phyloP scores from a whole-genome alignment of 2,113 vertebrate species.

The Zosterops pallidus region DNA sequence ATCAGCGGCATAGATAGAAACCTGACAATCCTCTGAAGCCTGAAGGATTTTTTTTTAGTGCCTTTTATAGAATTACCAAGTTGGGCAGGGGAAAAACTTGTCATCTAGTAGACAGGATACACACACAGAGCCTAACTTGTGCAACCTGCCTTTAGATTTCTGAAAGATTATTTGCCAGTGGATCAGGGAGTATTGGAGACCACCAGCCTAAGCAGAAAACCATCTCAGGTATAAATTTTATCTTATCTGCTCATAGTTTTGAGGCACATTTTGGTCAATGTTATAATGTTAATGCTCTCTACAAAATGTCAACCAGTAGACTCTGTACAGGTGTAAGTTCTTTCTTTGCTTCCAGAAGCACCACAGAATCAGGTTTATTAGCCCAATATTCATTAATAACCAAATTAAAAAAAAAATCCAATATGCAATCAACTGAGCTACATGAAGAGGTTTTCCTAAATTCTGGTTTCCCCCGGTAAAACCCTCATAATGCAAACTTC shows the following conservation, averaged over 20 bases:
- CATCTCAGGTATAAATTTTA: background rate
- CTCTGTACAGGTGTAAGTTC: background rate
- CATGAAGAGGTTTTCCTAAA: background rate
- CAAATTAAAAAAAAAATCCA: background rate
- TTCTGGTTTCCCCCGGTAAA: background rate
- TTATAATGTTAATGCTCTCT: background rate
- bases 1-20: background rate
- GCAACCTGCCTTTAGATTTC: background rate
- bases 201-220: background rate
- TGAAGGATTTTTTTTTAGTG: background rate
- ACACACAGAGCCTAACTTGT: background rate
- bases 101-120: background rate
- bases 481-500: background rate
- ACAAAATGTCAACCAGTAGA: background rate
- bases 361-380: background rate
- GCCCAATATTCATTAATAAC: background rate
- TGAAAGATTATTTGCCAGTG: background rate
- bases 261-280: background rate
- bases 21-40: background rate
- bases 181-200: background rate
- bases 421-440: background rate
- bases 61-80: background rate
- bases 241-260: background rate
- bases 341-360: background rate
- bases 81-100: background rate